Evolutionary conservation across 2,888 invertebrate species (phyloP), one percentile per base, ranked within the genome.

Genomic region (Ctena decussata): DNA sequence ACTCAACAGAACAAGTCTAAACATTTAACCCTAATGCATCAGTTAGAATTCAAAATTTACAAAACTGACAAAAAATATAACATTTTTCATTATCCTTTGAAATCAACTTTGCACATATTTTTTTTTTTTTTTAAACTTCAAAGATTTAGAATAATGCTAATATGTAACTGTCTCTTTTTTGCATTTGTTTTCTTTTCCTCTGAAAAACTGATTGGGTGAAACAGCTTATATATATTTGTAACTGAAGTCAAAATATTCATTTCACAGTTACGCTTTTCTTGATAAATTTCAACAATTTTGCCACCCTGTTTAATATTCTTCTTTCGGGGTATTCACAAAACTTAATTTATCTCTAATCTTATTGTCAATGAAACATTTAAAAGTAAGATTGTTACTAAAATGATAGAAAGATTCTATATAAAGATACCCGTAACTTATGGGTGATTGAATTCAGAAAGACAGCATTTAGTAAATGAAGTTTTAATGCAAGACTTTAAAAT

Each of bases 401-500:
- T 11, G 35, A 3, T 65, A 3, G 11, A 32, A 32, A 65, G 65
- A 65, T 65, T 65, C 65, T 65, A 65, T 30, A 65, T 65, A 35
- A 32, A 65, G 65, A 65, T 65, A 65, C 65, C 65, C 65, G 35
- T 18, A 18, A 65, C 65, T 18, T 65, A 18, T n/a, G 65, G 65
- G 65, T 65, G 65, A 65, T 65, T 65, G 65, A 65, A 35, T 65
- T 35, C 5, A 18, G 1, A 6, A 8, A 65, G 15, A 35, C 30
- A n/a, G 35, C 12, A 65, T 65, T 65, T 65, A 12, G 65, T 65
- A 35, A 65, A 65, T 65, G 65, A 65, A n/a, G 8, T n/a, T 65
- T 21, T 35, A 65, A 65, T 65, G 1, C 1, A 11, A 35, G 21
- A 65, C 65, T 35, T 65, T 35, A 35, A 6, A 49, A 49, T 46